These are phyloP conservation scores for Branchellion lobata DNA, from an alignment of 2,888 invertebrate species.

Conservation along the genomic window DNA sequence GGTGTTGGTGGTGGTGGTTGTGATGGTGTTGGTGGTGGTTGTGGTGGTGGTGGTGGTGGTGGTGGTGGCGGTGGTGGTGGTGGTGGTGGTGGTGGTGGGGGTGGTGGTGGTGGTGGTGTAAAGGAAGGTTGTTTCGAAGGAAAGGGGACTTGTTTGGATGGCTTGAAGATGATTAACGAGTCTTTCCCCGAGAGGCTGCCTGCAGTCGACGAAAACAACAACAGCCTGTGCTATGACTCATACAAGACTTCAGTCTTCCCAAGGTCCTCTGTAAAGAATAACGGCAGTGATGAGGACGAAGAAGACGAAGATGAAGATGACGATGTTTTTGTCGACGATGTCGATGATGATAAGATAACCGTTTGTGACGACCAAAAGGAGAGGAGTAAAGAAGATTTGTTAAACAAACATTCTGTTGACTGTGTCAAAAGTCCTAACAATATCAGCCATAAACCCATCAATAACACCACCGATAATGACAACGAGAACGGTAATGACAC, in stretches of 20 bases:
- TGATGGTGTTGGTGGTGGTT: too few relatives aligned
- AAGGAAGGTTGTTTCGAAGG: slow-evolving; percentile 2
- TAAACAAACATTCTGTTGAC: too few relatives aligned
- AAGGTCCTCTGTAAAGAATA: not conserved
- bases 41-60: too few relatives aligned
- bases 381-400: too few relatives aligned
- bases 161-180: too few relatives aligned
- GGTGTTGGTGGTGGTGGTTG: too few relatives aligned
- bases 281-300: slow-evolving; percentile 3
- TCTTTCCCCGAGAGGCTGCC: not conserved
- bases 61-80: slow-evolving; percentile 9
- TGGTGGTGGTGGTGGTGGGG: slow-evolving; percentile 35
- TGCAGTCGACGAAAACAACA: slow-evolving; percentile 6
- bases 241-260: not conserved
- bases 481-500: not conserved
- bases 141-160: not conserved
- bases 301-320: not conserved
- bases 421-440: too few relatives aligned
- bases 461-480: not conserved
- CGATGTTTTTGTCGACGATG: slow-evolving; percentile 2
- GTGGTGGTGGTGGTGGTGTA: slow-evolving; percentile 33
- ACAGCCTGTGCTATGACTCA: not conserved
- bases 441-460: too few relatives aligned
- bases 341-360: not conserved
- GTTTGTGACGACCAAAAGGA: slow-evolving; percentile 9